These are phyloP conservation scores for Lacerta bilineata DNA, from an alignment of 2,797 vertebrate genomes.

Conservation along the genomic window DNA sequence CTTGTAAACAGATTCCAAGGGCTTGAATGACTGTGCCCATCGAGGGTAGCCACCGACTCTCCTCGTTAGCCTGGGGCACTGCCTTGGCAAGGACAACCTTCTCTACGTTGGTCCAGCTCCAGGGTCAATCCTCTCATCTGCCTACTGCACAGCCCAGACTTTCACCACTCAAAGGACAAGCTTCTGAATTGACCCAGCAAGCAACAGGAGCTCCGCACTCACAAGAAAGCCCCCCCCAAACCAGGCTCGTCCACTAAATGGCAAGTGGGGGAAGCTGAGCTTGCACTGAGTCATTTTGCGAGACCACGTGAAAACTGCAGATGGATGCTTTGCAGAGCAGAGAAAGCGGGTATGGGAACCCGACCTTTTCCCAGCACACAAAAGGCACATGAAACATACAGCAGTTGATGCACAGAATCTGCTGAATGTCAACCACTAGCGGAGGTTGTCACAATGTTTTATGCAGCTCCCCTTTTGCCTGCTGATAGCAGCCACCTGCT, in stretches of 20 bases:
- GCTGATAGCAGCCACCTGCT: neutral
- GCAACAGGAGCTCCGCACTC: neutral
- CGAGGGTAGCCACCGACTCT: neutral
- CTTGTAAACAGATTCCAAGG: neutral
- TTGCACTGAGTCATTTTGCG: neutral
- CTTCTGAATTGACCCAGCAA: neutral
- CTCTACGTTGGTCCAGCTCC: neutral
- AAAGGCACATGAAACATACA: neutral
- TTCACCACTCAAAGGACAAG: neutral
- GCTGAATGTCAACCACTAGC: too few species aligned
- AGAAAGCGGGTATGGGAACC: neutral
- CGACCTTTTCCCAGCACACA: neutral
- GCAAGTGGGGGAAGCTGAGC: too few species aligned
- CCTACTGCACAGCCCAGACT: neutral
- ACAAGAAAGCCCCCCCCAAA: neutral
- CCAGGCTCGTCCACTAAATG: too few species aligned
- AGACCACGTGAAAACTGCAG: neutral
- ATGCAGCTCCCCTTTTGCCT: neutral
- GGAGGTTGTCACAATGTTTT: neutral
- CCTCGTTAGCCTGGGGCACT: neutral
- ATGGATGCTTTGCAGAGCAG: neutral
- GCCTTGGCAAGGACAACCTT: neutral
- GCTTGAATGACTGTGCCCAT: neutral
- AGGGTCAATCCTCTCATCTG: too few species aligned
- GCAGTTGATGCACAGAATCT: neutral